These are phyloP conservation scores for Conus ventricosus DNA, from an alignment of 1,140 invertebrate genomes.

Conservation along the genomic window DNA sequence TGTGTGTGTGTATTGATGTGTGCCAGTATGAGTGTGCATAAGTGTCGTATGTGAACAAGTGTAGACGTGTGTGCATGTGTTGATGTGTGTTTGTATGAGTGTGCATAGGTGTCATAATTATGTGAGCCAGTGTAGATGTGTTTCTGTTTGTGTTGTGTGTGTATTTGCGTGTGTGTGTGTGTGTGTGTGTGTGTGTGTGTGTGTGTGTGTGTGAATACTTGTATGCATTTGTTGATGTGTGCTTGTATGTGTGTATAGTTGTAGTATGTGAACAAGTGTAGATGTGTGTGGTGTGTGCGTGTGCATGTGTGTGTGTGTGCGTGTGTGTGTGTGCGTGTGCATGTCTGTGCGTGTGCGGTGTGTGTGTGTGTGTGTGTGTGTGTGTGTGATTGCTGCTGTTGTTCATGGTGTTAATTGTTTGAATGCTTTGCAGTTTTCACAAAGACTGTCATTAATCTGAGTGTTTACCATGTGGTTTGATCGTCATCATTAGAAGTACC, in stretches of 20 bases:
- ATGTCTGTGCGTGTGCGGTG: neutral
- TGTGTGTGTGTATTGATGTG: too few species aligned
- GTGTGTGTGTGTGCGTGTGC: conserved; percentile 5
- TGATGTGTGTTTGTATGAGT: neutral
- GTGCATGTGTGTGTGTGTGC: neutral
- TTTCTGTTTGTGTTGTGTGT: too few species aligned
- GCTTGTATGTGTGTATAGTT: too few species aligned
- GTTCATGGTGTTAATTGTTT: too few species aligned
- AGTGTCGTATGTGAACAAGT: neutral
- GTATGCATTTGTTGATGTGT: too few species aligned
- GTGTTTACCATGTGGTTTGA: too few species aligned
- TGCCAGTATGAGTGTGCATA: too few species aligned
- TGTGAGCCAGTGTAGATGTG: neutral
- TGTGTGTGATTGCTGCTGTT: too few species aligned
- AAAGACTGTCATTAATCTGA: too few species aligned
- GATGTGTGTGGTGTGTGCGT: conserved; percentile 7
- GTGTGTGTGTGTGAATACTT: neutral
- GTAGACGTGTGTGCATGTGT: neutral
- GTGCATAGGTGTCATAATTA: neutral
- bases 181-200: neutral
- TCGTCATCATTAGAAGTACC: too few species aligned
- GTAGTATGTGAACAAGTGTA: too few species aligned
- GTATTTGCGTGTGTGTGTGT: neutral
- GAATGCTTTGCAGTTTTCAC: too few species aligned
- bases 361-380: neutral